Evolutionary conservation across 1,140 invertebrate species (phyloP).

Genomic region (Wasmannia auropunctata): DNA sequence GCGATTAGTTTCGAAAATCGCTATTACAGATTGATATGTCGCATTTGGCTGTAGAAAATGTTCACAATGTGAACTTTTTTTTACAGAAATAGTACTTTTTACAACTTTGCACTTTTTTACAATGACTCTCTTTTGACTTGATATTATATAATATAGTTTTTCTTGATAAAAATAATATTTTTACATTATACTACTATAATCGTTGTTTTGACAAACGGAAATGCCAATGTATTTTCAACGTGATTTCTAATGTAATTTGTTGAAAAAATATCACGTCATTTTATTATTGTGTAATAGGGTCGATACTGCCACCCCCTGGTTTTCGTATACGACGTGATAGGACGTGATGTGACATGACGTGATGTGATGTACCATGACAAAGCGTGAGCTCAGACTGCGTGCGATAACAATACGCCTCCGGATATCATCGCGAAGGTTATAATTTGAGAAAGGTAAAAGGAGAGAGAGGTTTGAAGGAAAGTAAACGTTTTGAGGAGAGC

Average conservation of each 20-base stretch:
- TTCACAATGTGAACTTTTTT: neutral
- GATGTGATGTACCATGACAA: conserved; percentile 28
- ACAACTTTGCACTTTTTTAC: neutral
- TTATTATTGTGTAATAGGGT: conserved; percentile 17
- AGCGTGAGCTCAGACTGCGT: conserved; percentile 4
- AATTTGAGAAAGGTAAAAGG: conserved; percentile 46
- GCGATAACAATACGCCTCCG: conserved; percentile 36
- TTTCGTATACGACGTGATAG: neutral
- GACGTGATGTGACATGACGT: neutral
- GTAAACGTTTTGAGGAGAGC: neutral
- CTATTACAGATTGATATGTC: neutral
- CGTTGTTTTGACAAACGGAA: neutral
- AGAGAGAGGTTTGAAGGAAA: neutral
- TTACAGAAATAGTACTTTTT: neutral
- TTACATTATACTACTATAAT: neutral
- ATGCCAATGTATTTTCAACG: neutral
- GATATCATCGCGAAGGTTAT: conserved; percentile 47
- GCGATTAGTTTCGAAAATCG: neutral
- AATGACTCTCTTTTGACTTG: neutral
- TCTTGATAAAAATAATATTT: neutral
- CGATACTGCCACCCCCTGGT: neutral
- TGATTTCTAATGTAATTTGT: conserved; percentile 18
- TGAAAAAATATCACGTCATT: conserved; percentile 9
- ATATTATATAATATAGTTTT: neutral
- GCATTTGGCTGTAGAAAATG: neutral